phyloP scores from a whole-genome alignment of 2,113 vertebrate genomes.

The Laterallus jamaicensis region DNA sequence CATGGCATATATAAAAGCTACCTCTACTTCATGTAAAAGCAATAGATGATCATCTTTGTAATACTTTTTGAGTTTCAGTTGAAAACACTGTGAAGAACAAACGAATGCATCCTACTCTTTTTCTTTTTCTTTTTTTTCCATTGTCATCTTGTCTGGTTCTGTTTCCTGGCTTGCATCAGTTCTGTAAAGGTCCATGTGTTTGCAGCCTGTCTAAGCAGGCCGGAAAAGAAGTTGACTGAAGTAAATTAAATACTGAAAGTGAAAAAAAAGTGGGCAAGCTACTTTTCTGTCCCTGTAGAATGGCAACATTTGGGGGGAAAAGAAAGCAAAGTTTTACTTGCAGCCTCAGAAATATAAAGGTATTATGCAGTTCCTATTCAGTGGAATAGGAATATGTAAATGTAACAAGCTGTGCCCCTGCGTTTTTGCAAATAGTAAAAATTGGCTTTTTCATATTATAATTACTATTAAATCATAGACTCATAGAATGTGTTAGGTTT shows the following conservation, averaged over 20 bases:
- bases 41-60: not conserved
- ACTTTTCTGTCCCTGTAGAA: not conserved
- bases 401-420: not conserved
- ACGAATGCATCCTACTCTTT: not conserved
- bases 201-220: not conserved
- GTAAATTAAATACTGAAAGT: not conserved
- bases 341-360: not conserved
- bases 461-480: not conserved
- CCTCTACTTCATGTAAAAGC: not conserved
- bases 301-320: not conserved
- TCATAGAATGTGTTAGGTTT: too few species aligned
- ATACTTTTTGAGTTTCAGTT: not conserved
- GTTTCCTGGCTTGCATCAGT: not conserved
- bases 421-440: not conserved
- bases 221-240: not conserved
- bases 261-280: not conserved
- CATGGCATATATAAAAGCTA: not conserved
- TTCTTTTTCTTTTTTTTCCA: not conserved
- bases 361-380: not conserved
- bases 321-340: not conserved
- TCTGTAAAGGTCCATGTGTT: not conserved
- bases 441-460: not conserved
- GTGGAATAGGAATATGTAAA: not conserved
- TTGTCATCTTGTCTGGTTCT: not conserved
- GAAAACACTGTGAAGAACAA: constrained; percentile 2